These are phyloP conservation scores for Solenopsis fugax DNA, from an alignment of 1,140 invertebrate species.

Conservation along the genomic window DNA sequence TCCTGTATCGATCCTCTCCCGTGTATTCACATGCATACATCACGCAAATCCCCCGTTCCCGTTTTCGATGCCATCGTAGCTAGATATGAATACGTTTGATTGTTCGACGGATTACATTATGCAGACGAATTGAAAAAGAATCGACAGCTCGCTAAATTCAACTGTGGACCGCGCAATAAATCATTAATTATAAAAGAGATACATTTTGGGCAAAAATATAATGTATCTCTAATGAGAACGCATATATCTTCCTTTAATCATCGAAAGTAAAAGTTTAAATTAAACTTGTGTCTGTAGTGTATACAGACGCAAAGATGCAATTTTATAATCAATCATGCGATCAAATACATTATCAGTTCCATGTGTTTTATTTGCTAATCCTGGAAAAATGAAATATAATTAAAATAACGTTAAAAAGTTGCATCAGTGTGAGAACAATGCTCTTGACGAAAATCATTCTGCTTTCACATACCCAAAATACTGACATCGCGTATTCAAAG, in stretches of 20 bases:
- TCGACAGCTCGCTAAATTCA: background rate
- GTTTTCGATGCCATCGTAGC: background rate
- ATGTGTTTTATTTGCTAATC: background rate
- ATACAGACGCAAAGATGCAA: background rate
- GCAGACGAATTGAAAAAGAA: background rate
- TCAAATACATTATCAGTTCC: background rate
- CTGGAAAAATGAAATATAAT: background rate
- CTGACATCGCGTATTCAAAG: slow-evolving; percentile 36
- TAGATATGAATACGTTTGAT: slow-evolving; percentile 16
- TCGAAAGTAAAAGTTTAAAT: background rate
- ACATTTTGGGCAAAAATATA: background rate
- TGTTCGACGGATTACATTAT: background rate
- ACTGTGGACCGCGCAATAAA: background rate
- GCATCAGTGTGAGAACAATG: background rate
- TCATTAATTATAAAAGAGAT: background rate
- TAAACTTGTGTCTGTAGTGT: background rate
- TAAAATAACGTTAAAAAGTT: background rate
- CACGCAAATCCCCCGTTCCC: slow-evolving; percentile 24
- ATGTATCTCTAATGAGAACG: background rate
- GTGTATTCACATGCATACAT: slow-evolving; percentile 8
- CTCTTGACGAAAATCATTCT: background rate
- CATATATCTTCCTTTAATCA: background rate
- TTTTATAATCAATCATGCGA: background rate
- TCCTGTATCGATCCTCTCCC: background rate
- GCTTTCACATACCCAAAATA: background rate